Evolutionary conservation across 2,797 vertebrate species (phyloP).

Genomic region (Sternotherus odoratus): DNA sequence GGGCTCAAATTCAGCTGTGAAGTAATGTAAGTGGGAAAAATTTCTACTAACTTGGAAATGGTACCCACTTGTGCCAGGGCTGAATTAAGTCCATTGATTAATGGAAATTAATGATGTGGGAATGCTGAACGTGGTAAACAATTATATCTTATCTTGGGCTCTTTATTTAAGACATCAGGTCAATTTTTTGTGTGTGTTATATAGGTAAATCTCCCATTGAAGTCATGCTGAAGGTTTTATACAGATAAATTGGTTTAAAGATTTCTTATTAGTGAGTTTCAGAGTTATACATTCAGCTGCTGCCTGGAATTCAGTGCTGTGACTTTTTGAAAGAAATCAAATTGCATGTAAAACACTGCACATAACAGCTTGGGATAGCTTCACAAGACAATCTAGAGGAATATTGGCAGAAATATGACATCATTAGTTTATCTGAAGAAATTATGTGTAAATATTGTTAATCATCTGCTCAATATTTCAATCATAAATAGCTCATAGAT

Average conservation of each 20-base stretch:
- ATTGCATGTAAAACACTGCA: not conserved
- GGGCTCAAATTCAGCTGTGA: not conserved
- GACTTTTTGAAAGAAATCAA: not conserved
- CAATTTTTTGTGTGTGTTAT: not conserved
- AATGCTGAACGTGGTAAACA: not conserved
- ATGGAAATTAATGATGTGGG: not conserved
- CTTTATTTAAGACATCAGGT: not conserved
- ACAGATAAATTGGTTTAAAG: no score
- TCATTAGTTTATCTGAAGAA: accelerated
- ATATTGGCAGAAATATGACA: not conserved
- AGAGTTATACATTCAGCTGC: not conserved
- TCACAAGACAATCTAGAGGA: not conserved
- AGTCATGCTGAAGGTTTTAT: not conserved
- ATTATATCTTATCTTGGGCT: not conserved
- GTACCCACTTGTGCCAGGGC: not conserved
- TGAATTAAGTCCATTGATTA: not conserved
- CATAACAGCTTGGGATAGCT: accelerated
- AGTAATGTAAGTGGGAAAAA: not conserved
- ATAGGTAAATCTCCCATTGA: not conserved
- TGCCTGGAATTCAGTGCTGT: no score
- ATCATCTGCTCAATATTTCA: not conserved
- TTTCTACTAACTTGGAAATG: not conserved
- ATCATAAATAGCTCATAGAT: accelerated
- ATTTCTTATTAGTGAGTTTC: not conserved
- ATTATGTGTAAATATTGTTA: not conserved